Evolutionary conservation across 2,113 vertebrate species (phyloP).

Genomic region (Sciurus niger): DNA sequence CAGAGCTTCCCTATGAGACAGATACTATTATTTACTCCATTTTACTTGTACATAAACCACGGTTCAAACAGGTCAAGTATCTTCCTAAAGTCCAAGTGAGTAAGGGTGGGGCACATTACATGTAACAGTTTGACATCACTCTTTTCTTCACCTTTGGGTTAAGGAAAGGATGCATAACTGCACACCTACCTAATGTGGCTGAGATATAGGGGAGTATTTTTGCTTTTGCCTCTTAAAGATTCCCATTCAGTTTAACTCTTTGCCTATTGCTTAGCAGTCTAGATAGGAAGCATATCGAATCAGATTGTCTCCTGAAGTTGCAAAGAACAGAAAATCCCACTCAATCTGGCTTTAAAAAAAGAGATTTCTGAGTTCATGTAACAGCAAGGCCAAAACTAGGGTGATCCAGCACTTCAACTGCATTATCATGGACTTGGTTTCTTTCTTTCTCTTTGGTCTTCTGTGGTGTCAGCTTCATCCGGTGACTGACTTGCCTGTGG

Average conservation of each 20-base stretch:
- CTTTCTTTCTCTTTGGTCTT: background rate
- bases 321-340: conserved; percentile 39
- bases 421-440: background rate
- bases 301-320: conserved; percentile 23
- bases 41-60: conserved; percentile 5
- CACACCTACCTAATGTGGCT: background rate
- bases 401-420: background rate
- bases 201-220: background rate
- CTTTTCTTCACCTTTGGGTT: background rate
- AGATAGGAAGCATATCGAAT: conserved; percentile 8
- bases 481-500: background rate
- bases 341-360: background rate
- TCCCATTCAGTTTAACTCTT: conserved; percentile 38
- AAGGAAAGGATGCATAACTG: background rate
- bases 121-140: background rate
- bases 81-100: background rate
- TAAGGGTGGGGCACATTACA: background rate
- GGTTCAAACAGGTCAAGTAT: background rate
- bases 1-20: background rate
- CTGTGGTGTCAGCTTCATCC: background rate
- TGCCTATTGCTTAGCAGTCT: background rate
- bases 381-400: background rate
- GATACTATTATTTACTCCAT: background rate
- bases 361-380: background rate
- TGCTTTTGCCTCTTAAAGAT: background rate